Evolutionary conservation across 1,140 invertebrate species (phyloP).

Genomic region (Ericerus pela): DNA sequence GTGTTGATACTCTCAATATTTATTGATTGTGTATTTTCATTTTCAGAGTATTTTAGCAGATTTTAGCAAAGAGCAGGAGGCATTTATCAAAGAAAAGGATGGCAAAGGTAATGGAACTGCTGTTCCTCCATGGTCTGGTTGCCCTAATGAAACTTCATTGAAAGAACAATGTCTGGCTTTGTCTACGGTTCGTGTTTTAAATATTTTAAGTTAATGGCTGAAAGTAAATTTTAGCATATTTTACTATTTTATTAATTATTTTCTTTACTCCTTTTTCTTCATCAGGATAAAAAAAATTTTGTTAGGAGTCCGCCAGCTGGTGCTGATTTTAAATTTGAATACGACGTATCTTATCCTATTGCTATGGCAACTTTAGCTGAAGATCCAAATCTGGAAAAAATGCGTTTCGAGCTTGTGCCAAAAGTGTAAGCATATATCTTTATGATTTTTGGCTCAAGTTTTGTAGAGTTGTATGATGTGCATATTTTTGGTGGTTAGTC

Average conservation of each 20-base stretch:
- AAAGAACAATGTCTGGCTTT: conserved; percentile 89
- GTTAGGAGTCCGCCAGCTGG: conserved; percentile 87
- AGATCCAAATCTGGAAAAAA: conserved; percentile 88
- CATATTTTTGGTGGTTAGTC: too few relatives aligned
- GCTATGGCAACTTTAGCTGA: conserved; percentile 85
- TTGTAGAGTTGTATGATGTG: not conserved
- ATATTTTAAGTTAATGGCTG: not conserved
- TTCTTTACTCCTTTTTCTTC: not conserved
- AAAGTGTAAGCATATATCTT: conserved; percentile 41
- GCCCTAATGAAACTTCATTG: conserved; percentile 46
- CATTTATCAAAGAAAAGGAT: conserved; percentile 77
- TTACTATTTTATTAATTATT: not conserved
- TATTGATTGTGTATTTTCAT: not conserved
- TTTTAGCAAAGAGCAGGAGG: conserved; percentile 91
- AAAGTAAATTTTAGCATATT: not conserved
- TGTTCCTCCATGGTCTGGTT: conserved; percentile 71
- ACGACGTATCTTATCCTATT: conserved; percentile 75
- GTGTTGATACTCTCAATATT: not conserved
- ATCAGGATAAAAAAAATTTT: conserved; percentile 88
- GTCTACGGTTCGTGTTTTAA: conserved; percentile 37
- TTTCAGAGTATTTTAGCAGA: conserved; percentile 54
- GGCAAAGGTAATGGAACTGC: conserved; percentile 46
- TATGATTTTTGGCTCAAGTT: not conserved
- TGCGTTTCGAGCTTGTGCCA: conserved; percentile 97
- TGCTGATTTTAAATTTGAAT: conserved; percentile 90